A percentile compares a stretch with the other conserved stretches of the same genome.
phyloP scores from a whole-genome alignment of 2,113 vertebrate species.

The Prunella himalayana region DNA sequence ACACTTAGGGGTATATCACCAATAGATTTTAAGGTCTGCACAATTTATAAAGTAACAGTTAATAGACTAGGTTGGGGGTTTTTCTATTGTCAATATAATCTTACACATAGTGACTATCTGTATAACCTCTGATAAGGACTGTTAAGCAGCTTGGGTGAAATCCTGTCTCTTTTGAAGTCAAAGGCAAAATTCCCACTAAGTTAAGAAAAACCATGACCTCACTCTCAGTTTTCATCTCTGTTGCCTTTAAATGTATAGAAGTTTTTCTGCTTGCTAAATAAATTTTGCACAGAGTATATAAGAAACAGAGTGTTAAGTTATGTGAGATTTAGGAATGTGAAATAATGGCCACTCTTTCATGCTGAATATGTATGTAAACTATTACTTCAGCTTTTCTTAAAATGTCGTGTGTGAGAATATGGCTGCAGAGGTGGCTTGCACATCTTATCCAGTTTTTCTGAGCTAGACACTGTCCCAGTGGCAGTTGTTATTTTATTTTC shows the following conservation, averaged over 20 bases:
- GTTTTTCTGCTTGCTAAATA: background rate
- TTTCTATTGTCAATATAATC: background rate
- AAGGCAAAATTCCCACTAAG: accelerated
- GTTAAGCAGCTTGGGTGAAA: background rate
- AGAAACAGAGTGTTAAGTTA: background rate
- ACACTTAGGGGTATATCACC: background rate
- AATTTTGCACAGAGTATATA: background rate
- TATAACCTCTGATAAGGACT: background rate
- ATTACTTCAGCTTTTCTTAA: background rate
- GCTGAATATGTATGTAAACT: background rate
- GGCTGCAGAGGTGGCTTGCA: background rate
- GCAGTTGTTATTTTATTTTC: background rate
- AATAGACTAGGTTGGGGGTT: background rate
- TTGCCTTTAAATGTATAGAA: background rate
- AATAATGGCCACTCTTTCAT: background rate
- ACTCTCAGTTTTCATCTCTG: background rate
- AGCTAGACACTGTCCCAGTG: background rate
- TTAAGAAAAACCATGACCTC: background rate
- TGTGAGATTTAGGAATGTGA: background rate
- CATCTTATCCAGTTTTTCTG: background rate
- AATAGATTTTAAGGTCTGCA: background rate
- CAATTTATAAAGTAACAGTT: background rate
- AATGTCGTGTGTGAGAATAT: background rate
- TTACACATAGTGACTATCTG: background rate
- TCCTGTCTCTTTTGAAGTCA: background rate